Evolutionary conservation across 2,797 vertebrate species (phyloP).

Genomic region (Bradypodion pumilum): DNA sequence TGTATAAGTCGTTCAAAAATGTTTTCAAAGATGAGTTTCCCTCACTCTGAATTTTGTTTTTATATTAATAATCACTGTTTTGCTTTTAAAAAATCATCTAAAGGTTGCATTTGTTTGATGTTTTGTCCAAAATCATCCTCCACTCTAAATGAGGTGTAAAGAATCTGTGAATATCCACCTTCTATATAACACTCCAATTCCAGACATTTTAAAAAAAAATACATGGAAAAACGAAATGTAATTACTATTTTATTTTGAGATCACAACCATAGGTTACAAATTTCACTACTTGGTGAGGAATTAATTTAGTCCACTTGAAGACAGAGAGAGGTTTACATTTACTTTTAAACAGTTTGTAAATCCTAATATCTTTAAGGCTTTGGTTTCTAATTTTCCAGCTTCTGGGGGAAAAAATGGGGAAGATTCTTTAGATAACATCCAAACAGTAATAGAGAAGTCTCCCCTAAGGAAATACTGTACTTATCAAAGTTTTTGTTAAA

Average conservation of each 20-base stretch:
- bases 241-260: not conserved
- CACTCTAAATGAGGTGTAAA: conserved; percentile 24
- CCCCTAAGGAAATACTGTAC: not conserved
- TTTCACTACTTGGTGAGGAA: not conserved
- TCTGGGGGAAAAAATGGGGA: not conserved
- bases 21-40: conserved; percentile 35
- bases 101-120: conserved; percentile 40
- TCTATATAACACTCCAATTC: no score
- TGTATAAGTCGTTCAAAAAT: conserved; percentile 34
- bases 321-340: not conserved
- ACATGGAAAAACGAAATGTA: not conserved
- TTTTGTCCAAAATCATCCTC: conserved; percentile 38
- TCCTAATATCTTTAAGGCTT: not conserved
- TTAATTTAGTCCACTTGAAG: conserved; percentile 15
- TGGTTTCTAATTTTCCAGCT: not conserved
- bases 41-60: not conserved
- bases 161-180: conserved; percentile 38
- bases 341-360: not conserved
- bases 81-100: conserved; percentile 40
- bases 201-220: not conserved
- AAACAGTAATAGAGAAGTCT: not conserved
- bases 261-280: not conserved
- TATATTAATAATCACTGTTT: not conserved
- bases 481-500: not conserved
- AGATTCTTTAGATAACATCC: not conserved